Percentiles rank a stretch among this genome's conserved stretches.
Conservation (phyloP, 1,140 invertebrate genomes). For the Mamestra configurata region DNA sequence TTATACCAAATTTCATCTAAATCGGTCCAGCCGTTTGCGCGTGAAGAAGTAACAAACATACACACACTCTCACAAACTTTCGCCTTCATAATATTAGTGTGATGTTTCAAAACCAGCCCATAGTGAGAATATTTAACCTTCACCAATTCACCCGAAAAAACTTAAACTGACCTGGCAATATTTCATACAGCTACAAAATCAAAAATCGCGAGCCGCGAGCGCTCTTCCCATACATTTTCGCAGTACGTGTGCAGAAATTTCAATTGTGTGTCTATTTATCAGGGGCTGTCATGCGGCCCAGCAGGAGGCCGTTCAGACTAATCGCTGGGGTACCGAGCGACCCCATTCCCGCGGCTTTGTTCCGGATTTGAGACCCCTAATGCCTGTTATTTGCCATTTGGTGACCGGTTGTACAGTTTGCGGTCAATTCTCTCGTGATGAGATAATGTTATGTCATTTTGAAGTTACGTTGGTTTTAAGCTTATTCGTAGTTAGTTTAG, state of each 20-base stretch:
- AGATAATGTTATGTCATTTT: conserved; percentile 3
- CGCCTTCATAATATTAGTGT: too few relatives aligned
- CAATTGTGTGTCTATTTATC: conserved; percentile 23
- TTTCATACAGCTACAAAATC: neutral
- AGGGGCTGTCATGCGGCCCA: conserved; percentile 21
- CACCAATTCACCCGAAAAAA: too few relatives aligned
- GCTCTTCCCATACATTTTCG: neutral
- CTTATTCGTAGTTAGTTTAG: neutral
- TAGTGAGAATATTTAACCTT: too few relatives aligned
- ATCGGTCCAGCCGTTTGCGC: too few relatives aligned
- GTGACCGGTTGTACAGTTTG: conserved; percentile 15
- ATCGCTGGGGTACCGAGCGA: conserved; percentile 21
- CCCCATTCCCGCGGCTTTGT: conserved; percentile 30
- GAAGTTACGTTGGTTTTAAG: neutral
- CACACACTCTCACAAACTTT: too few relatives aligned
- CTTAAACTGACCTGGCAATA: too few relatives aligned
- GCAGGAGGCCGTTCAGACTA: conserved; percentile 28
- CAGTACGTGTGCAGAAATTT: conserved; percentile 22
- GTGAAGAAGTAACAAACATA: too few relatives aligned
- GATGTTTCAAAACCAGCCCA: too few relatives aligned
- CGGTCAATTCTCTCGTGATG: conserved; percentile 21
- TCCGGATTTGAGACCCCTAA: conserved; percentile 38
- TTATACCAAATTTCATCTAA: too few relatives aligned
- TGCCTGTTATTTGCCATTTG: conserved; percentile 37
- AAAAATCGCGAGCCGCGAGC: neutral